These are phyloP conservation scores for Drosophila acutilabella DNA, from an alignment of 2,888 invertebrate species.

Conservation along the genomic window DNA sequence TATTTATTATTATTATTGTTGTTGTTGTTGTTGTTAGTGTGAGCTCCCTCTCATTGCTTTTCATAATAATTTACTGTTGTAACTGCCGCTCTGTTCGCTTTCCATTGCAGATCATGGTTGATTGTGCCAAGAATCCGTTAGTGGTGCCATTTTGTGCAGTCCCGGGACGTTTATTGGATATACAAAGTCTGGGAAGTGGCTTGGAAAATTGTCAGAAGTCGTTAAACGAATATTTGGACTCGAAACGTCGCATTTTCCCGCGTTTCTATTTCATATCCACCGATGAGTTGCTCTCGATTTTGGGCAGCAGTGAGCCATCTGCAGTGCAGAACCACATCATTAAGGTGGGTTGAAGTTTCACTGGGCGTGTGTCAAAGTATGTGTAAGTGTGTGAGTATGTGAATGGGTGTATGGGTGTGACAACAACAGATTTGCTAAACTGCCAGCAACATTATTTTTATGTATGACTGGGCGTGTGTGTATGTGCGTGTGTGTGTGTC, in stretches of 20 bases:
- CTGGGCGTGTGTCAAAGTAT: slow-evolving; percentile 18
- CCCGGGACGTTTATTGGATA: slow-evolving; percentile 90
- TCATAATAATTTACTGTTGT: slow-evolving; percentile 71
- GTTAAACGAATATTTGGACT: slow-evolving; percentile 94
- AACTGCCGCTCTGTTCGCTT: slow-evolving; percentile 54
- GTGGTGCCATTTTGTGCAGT: slow-evolving; percentile 93
- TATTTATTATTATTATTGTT: slow-evolving; percentile 39
- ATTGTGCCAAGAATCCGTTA: slow-evolving; percentile 91
- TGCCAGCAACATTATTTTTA: slow-evolving; percentile 80
- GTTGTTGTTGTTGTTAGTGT: slow-evolving; percentile 44
- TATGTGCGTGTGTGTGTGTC: slow-evolving; percentile 12
- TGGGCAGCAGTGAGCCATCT: slow-evolving; percentile 93
- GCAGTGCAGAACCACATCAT: slow-evolving; percentile 97
- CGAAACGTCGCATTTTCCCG: slow-evolving; percentile 94
- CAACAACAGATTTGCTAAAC: slow-evolving; percentile 81
- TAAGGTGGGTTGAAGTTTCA: slow-evolving; percentile 87
- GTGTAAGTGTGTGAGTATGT: slow-evolving; percentile 28
- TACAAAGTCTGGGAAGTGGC: slow-evolving; percentile 89
- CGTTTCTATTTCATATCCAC: slow-evolving; percentile 97
- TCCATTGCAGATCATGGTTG: slow-evolving; percentile 90
- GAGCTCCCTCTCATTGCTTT: slow-evolving; percentile 53
- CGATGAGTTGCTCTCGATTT: slow-evolving; percentile 94
- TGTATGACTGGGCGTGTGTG: slow-evolving; percentile 56
- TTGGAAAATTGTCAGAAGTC: slow-evolving; percentile 96
- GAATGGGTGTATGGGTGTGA: slow-evolving; percentile 46